A percentile compares a stretch with the other conserved stretches of the same genome.
Evolutionary conservation across 2,888 invertebrate species (phyloP).

Genomic region (Gymnocheta viridis): DNA sequence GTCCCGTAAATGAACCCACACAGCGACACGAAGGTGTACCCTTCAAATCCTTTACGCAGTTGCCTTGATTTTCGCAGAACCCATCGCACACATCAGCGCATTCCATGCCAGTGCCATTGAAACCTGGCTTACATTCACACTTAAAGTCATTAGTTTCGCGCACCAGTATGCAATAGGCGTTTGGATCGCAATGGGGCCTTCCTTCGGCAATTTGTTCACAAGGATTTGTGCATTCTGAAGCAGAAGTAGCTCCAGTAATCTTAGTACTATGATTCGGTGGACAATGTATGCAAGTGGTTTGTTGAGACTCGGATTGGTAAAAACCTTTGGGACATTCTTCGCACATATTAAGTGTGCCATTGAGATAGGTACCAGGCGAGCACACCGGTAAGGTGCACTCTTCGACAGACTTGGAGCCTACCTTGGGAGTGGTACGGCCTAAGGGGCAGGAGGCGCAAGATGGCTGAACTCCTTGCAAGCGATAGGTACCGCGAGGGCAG

Average conservation of each 20-base stretch:
- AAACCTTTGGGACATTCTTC: slow-evolving; percentile 93
- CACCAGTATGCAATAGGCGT: slow-evolving; percentile 93
- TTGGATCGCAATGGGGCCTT: slow-evolving; percentile 92
- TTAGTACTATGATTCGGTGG: slow-evolving; percentile 95
- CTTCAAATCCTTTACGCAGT: slow-evolving; percentile 91
- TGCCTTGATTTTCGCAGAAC: slow-evolving; percentile 94
- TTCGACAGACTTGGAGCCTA: slow-evolving; percentile 91
- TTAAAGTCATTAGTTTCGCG: slow-evolving; percentile 92
- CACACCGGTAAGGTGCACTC: slow-evolving; percentile 97
- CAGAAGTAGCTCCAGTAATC: slow-evolving; percentile 89
- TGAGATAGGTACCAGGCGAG: slow-evolving; percentile 91
- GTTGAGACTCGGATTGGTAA: slow-evolving; percentile 94
- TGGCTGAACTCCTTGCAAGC: slow-evolving; percentile 93
- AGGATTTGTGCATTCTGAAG: slow-evolving; percentile 93
- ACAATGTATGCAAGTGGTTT: slow-evolving; percentile 92
- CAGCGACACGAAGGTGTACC: slow-evolving; percentile 95
- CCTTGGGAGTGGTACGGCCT: slow-evolving; percentile 93
- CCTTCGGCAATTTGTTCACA: slow-evolving; percentile 90
- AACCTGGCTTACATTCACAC: slow-evolving; percentile 96
- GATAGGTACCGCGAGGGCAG: slow-evolving; percentile 93
- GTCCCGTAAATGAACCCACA: slow-evolving; percentile 95
- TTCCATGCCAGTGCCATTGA: slow-evolving; percentile 92
- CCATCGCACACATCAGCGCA: slow-evolving; percentile 92
- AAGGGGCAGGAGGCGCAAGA: slow-evolving; percentile 94
- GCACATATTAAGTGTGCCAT: slow-evolving; percentile 93